Conservation (phyloP, 1,140 invertebrate species). For the Hypsibius dujardini region DNA sequence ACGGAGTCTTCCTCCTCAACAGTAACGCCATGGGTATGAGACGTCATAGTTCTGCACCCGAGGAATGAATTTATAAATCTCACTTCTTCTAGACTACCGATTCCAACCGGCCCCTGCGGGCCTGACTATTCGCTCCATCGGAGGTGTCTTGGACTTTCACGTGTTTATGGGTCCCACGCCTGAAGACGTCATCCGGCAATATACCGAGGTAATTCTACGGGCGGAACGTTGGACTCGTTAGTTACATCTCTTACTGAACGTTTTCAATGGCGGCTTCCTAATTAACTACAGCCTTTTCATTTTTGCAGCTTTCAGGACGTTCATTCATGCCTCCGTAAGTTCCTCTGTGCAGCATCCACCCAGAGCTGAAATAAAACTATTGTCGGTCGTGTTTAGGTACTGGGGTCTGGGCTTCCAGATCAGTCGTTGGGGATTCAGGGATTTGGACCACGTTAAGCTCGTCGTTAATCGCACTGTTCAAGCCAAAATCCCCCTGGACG, state of each 20-base stretch:
- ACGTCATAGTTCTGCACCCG: no score
- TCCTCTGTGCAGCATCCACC: no score
- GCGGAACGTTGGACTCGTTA: no score
- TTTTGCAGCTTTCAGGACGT: constrained; percentile 45
- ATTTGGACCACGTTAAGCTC: constrained; percentile 25
- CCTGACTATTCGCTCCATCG: constrained; percentile 23
- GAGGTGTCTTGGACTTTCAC: no score
- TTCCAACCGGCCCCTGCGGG: constrained; percentile 18
- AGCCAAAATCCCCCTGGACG: constrained; percentile 27
- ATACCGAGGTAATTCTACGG: constrained; percentile 16
- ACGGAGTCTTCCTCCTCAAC: no score
- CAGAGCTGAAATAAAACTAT: no score
- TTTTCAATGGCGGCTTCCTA: no score
- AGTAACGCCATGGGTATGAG: no score
- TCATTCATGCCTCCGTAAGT: constrained; percentile 68
- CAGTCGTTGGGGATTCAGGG: constrained; percentile 25
- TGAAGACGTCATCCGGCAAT: constrained; percentile 25
- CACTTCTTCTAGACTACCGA: neutral
- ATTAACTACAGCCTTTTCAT: no score
- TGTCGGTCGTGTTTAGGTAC: no score
- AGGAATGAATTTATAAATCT: no score
- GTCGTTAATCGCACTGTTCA: constrained; percentile 24
- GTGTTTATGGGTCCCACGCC: constrained; percentile 26
- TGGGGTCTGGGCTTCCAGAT: constrained; percentile 74
- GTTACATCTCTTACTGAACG: no score